Base-by-base conservation (phyloP, 2,113 vertebrate genomes). In the Calypte anna region DNA sequence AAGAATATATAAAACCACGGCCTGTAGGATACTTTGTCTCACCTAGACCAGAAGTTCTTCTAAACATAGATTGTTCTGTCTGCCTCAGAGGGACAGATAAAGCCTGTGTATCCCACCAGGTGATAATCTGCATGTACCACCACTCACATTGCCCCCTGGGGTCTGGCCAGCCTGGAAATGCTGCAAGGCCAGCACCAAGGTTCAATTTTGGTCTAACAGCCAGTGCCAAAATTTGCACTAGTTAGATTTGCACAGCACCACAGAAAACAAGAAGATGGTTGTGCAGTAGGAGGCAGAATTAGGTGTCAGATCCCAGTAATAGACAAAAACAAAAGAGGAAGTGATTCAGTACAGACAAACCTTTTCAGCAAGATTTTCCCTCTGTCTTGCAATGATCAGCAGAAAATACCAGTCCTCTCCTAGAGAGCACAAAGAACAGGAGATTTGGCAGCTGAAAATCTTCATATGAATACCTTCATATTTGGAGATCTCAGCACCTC, bases 201-300 rank as follows among this genome's bases (percentile, higher is more conserved):
- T 44, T 81, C 91, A 44, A 24, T 77, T 92, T 73, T 62, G 81
- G 77, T 76, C 78, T 6, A 91, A 70, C 64, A 95, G 74, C 61
- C 64, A 81, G 55, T 50, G 85, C 85, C 28, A 76, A 82, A 74
- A 70, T 55, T 69, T 91, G 86, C 90, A 82, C 58, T 40, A 69
- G 61, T 86, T 84, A 69, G 38, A 53, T 82, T 84, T 66, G 80
- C 67, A 90, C 53, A 96, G 95, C 94, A 95, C 91, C 82, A 0
- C 36, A 27, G 64, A 50, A 83, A 38, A 1, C 4, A 61, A 86
- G 50, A 57, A 75, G 64, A 79, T 0, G 20, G 22, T 20, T 58
- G 68, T 10, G 80, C 88, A 81, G 69, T 10, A 63, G 62, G 81
- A 82, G 66, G 73, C 40, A 88, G 70, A 93, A 79, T 66, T 46